Evolutionary conservation across 2,888 invertebrate species (phyloP), one percentile per base, ranked within the genome.

Genomic region (Xestia sexstrigata): DNA sequence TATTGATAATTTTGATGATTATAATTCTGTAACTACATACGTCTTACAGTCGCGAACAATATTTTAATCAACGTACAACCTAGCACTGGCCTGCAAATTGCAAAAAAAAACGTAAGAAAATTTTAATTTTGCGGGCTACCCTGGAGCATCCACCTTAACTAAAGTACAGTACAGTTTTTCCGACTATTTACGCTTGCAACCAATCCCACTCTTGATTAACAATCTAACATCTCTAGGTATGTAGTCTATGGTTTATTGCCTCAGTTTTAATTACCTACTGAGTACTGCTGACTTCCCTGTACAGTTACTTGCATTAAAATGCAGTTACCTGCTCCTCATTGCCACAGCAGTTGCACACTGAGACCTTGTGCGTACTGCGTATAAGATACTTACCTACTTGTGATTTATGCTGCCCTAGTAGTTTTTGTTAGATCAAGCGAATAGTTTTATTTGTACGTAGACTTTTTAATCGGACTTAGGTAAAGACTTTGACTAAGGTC

Each of bases 241-340:
- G 68, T 76, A 15, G 30, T 30, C 67, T 42, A 74, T 76, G 63
- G 66, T 60, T 76, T 79, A 83, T 79, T 68, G 66, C 66, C 45
- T 70, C 80, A 65, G 20, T 52, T 74, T 58, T 81, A 83, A 83
- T 83, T 65, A 70, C 35, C 35, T 35, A 35, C 35, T 35, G 35
- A 35, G n/a, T n/a, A n/a, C 70, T 8, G 17, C n/a, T 30, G 15
- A 83, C 83, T 83, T 83, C 84, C 77, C 70, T 55, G 45, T 83
- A 74, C 76, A 69, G 70, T 70, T 71, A 72, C 45, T 74, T 70
- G 70, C 66, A 81, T 77, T 83, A 80, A 72, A 81, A 81, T 84
- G 66, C 71, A 80, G 69, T 73, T 70, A 72, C 62, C 42, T 52
- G 76, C 42, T 35, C 30, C 20, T 75, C 81, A 83, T 81, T 83